Evolutionary conservation across 2,113 vertebrate species (phyloP), one percentile per base, ranked within the genome.

Genomic region (Urocolius indicus): DNA sequence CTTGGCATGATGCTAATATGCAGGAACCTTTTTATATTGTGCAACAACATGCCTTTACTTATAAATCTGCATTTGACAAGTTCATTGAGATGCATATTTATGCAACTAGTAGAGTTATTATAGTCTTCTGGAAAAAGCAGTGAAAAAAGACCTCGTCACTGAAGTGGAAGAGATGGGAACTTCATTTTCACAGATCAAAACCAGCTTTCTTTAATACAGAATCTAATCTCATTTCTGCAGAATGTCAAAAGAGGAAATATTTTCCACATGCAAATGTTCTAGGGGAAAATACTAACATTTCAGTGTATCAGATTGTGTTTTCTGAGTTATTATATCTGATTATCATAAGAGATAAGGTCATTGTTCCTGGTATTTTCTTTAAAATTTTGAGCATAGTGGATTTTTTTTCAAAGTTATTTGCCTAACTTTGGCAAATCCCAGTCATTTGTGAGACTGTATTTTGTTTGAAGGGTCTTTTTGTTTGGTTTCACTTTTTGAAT

Each of bases 401-500:
- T 21, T 24, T 90, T 62, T 62, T 63, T 73, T 32, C 20, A 21
- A 67, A 29, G 7, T 13, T 80, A n/a, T 77, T 69, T 2, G 5
- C 18, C 14, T 34, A 58, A 41, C 2, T 80, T 68, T 19, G 13
- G 34, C 7, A 79, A 71, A 46, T 36, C 9, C 10, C 22, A 54
- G 4, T 36, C 2, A 20, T n/a, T 74, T 59, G 2, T 6, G 15
- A n/a, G 3, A 27, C 3, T 21, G 3, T 18, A 18, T 52, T 78
- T 88, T 3, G 2, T 67, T 82, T 87, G 0, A 2, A 8, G 0
- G 1, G 5, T 23, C 4, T 24, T 66, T 82, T 61, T 57, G 3
- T 55, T 72, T 73, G 4, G 5, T 49, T 63, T 84, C 11, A 23
- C 3, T 58, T 90, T 90, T 83, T 36, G 2, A 46, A n/a, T 24